Evolutionary conservation across 2,797 vertebrate species (phyloP).

Genomic region (Mallotus villosus): DNA sequence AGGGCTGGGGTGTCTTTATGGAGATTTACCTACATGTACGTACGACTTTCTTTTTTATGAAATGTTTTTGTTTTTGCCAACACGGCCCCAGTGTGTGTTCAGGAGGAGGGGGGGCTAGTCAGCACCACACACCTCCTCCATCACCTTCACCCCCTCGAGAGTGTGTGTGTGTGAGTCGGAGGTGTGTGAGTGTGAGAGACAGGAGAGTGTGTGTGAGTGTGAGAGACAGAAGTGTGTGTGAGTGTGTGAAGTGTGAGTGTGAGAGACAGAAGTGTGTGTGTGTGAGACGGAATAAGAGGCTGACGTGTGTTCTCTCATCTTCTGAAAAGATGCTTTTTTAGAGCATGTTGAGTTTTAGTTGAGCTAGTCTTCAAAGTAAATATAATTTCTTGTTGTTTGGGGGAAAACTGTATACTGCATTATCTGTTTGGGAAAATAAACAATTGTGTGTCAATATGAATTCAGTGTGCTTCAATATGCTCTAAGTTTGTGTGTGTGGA

Average conservation of each 20-base stretch:
- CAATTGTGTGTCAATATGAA: slow-evolving; percentile 39
- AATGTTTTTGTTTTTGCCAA: not conserved
- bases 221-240: slow-evolving; percentile 15
- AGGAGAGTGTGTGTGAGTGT: slow-evolving; percentile 23
- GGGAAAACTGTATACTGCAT: slow-evolving; percentile 50
- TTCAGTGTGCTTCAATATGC: not conserved
- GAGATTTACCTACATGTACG: not conserved
- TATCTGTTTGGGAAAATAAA: slow-evolving; percentile 66
- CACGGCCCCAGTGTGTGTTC: not conserved
- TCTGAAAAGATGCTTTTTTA: slow-evolving; percentile 41
- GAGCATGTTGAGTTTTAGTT: slow-evolving; percentile 55
- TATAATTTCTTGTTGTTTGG: slow-evolving; percentile 42
- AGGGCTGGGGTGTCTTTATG: not conserved
- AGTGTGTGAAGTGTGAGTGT: slow-evolving; percentile 11
- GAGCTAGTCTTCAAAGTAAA: slow-evolving; percentile 46
- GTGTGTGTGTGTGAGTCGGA: slow-evolving; percentile 9
- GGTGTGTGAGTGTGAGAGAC: slow-evolving; percentile 20
- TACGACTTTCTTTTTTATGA: not conserved
- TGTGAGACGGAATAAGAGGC: no score
- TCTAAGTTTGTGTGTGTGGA: no score
- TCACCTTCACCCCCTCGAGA: not conserved
- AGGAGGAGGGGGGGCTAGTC: not conserved
- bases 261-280: no score
- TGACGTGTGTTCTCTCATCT: not conserved
- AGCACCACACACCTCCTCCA: not conserved